Conservation (phyloP, 2,888 invertebrate species). For the Diadegma fenestrale region DNA sequence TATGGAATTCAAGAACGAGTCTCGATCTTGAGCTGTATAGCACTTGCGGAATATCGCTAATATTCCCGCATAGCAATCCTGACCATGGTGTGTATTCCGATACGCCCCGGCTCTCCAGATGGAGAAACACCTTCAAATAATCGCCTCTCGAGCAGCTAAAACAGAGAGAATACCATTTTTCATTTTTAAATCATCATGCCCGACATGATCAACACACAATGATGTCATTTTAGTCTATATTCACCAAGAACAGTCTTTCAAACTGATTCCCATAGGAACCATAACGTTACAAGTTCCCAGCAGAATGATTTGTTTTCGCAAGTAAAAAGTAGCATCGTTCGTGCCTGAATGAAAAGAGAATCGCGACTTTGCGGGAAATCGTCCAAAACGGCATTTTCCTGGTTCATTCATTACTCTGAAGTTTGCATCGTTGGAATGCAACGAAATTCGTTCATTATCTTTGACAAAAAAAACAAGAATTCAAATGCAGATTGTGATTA, state of each 20-base stretch:
- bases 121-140: slow-evolving; percentile 92
- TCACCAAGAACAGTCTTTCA: background rate
- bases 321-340: background rate
- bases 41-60: slow-evolving; percentile 89
- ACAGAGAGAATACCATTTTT: slow-evolving; percentile 78
- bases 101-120: slow-evolving; percentile 89
- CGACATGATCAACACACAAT: background rate
- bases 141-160: slow-evolving; percentile 91
- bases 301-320: background rate
- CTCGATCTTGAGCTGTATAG: slow-evolving; percentile 91
- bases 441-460: too few species aligned
- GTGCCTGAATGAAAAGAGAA: background rate
- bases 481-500: too few species aligned
- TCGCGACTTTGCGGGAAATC: background rate
- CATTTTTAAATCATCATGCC: background rate
- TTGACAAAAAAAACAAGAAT: too few species aligned
- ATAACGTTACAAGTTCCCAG: background rate
- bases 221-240: too few species aligned
- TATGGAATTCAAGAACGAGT: slow-evolving; percentile 91
- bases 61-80: slow-evolving; percentile 89
- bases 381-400: background rate
- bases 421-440: too few species aligned
- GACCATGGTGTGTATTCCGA: slow-evolving; percentile 93
- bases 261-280: background rate
- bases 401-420: background rate